Conservation (phyloP, 1,140 invertebrate genomes). For the Lasaia peninsularis region DNA sequence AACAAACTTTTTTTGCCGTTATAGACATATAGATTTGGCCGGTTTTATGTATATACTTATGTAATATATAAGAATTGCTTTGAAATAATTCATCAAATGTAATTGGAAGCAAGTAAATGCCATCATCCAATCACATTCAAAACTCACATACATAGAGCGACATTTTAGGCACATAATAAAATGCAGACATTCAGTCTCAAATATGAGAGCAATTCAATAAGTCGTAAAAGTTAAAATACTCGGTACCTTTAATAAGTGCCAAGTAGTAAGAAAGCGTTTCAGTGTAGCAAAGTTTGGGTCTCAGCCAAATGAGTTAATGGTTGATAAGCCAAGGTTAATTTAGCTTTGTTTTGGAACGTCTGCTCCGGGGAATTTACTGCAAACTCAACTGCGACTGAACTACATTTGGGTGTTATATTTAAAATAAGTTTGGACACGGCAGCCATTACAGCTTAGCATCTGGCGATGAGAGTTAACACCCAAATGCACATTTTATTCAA, state of each 20-base stretch:
- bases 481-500: not conserved
- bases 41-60: too few species aligned
- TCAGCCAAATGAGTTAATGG: slow-evolving; percentile 54
- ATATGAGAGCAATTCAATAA: slow-evolving; percentile 14
- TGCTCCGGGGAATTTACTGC: slow-evolving; percentile 18
- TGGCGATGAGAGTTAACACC: not conserved
- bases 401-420: not conserved
- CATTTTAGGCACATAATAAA: not conserved
- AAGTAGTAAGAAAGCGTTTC: slow-evolving; percentile 29
- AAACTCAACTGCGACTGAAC: not conserved
- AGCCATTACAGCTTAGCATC: slow-evolving; percentile 12
- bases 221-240: slow-evolving; percentile 22
- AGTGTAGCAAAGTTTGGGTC: slow-evolving; percentile 36
- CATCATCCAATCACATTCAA: too few species aligned
- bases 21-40: too few species aligned
- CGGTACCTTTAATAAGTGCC: slow-evolving; percentile 26
- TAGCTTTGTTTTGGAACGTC: slow-evolving; percentile 41
- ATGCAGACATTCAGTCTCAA: slow-evolving; percentile 1
- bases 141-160: too few species aligned
- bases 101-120: too few species aligned
- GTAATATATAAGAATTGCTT: too few species aligned
- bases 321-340: slow-evolving; percentile 59
- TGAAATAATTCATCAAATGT: too few species aligned
- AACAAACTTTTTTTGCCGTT: too few species aligned
- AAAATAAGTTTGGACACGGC: not conserved